These are phyloP conservation scores for Copidosoma floridanum DNA, from an alignment of 1,140 invertebrate species.

Conservation along the genomic window DNA sequence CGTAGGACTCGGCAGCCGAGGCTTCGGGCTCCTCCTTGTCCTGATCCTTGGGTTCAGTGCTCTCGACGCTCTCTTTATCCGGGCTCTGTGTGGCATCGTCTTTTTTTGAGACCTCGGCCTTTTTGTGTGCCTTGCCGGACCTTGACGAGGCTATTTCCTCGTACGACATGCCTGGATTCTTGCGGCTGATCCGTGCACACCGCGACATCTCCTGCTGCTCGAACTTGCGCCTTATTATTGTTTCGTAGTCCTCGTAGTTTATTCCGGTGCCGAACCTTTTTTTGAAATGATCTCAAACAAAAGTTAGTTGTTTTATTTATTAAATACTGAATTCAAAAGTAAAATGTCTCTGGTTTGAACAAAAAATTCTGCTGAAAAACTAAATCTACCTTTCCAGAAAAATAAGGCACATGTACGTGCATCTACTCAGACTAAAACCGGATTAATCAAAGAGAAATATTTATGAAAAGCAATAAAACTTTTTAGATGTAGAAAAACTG, in stretches of 20 bases:
- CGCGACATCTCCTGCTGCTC: conserved; percentile 43
- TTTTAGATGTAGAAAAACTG: too few relatives aligned
- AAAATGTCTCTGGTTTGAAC: too few relatives aligned
- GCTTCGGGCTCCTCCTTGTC: conserved; percentile 55
- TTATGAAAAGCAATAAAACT: too few relatives aligned
- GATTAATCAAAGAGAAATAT: too few relatives aligned
- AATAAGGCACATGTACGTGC: too few relatives aligned
- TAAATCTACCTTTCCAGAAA: too few relatives aligned
- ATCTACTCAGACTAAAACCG: too few relatives aligned
- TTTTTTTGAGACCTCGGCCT: conserved; percentile 36
- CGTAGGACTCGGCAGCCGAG: conserved; percentile 57
- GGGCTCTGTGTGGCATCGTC: conserved; percentile 39
- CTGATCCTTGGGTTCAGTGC: conserved; percentile 49
- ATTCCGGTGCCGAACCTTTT: conserved; percentile 43
- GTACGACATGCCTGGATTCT: conserved; percentile 52
- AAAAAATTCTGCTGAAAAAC: too few relatives aligned
- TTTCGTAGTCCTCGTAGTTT: conserved; percentile 54
- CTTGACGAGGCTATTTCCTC: conserved; percentile 54
- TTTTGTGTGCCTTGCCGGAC: conserved; percentile 30
- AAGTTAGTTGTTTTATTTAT: not conserved
- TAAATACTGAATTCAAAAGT: too few relatives aligned
- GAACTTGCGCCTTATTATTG: conserved; percentile 52
- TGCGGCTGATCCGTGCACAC: conserved; percentile 33
- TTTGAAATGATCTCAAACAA: too few relatives aligned
- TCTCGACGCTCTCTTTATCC: conserved; percentile 48